These are phyloP conservation scores for Zosterops pallidus DNA, from an alignment of 2,113 vertebrate genomes.

Conservation along the genomic window DNA sequence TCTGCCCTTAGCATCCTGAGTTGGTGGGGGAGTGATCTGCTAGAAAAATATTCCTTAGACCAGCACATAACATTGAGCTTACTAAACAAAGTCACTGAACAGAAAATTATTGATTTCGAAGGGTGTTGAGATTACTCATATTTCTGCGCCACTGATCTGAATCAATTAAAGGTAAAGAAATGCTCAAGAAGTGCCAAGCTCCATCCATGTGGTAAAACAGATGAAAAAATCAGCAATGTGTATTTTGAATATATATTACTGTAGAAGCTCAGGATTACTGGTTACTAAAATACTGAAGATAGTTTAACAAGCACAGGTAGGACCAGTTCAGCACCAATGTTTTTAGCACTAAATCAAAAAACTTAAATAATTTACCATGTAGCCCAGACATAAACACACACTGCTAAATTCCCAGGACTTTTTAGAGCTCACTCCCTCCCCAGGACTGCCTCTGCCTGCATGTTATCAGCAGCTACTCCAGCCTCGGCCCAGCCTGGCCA, in stretches of 20 bases:
- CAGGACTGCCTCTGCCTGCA: not conserved
- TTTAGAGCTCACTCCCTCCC: not conserved
- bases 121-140: not conserved
- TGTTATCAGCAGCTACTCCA: not conserved
- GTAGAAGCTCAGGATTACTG: rapidly evolving
- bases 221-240: not conserved
- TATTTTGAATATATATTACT: not conserved
- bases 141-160: not conserved
- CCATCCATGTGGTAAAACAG: not conserved
- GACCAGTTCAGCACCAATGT: not conserved
- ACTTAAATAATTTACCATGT: not conserved
- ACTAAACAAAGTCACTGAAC: not conserved
- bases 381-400: rapidly evolving
- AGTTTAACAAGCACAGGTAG: not conserved
- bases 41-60: not conserved
- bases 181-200: not conserved
- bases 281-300: not conserved
- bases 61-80: not conserved
- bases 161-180: not conserved
- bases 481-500: rapidly evolving
- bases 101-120: not conserved
- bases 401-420: too few species aligned
- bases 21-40: not conserved
- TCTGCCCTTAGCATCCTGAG: not conserved
- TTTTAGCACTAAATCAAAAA: not conserved